phyloP scores from a whole-genome alignment of 2,113 vertebrate species.

The Emydura subglobosa region DNA sequence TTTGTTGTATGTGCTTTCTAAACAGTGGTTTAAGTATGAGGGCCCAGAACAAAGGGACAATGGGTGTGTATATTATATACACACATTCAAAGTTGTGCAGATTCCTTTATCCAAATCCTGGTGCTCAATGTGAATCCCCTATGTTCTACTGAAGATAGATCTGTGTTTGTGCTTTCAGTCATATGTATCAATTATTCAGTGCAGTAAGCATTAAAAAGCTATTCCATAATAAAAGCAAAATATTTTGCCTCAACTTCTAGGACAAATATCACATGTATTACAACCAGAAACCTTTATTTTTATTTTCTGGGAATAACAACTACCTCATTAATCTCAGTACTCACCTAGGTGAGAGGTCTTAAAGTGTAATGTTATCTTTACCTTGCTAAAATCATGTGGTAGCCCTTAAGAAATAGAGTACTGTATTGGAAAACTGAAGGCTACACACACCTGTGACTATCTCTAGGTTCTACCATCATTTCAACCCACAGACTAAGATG shows the following conservation, averaged over 20 bases:
- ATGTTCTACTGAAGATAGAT: neutral
- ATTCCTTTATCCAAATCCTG: neutral
- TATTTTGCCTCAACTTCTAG: neutral
- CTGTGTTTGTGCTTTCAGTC: neutral
- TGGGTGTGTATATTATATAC: neutral
- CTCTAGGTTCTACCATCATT: neutral
- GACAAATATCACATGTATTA: neutral
- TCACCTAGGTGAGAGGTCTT: neutral
- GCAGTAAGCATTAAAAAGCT: neutral
- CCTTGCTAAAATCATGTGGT: neutral
- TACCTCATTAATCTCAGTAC: neutral
- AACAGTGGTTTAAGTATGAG: rapidly evolving
- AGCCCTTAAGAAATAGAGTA: no score
- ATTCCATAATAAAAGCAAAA: neutral
- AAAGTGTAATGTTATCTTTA: neutral
- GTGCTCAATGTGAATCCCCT: neutral
- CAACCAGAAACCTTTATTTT: neutral
- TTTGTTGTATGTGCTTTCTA: neutral
- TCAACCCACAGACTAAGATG: neutral
- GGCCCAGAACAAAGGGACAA: neutral
- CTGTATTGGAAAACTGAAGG: neutral
- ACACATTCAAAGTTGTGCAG: neutral
- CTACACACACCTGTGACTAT: neutral
- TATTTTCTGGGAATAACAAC: neutral
- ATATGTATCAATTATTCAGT: neutral